Conservation (phyloP, 64 coral and sea anemone genomes). For the Montipora sp. region DNA sequence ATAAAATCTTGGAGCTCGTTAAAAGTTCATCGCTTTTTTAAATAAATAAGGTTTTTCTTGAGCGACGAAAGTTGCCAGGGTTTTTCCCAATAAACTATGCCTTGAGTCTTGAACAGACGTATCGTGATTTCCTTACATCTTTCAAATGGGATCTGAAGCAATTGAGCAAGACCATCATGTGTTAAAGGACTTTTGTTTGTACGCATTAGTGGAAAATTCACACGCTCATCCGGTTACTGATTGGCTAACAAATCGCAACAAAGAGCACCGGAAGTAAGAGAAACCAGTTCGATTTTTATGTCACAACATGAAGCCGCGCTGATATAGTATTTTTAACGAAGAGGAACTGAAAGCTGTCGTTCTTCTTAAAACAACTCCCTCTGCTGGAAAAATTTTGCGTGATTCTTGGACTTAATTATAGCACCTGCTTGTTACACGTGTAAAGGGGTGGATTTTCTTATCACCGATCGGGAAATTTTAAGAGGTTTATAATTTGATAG, state of each 20-base stretch:
- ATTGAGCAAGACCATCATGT: neutral
- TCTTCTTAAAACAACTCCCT: neutral
- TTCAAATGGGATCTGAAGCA: neutral
- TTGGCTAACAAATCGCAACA: neutral
- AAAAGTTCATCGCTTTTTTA: neutral
- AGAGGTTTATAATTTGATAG: neutral
- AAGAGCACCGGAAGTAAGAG: slow-evolving; percentile 10
- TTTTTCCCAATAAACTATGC: neutral
- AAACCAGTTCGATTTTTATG: neutral
- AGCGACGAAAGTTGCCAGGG: neutral
- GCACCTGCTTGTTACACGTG: neutral
- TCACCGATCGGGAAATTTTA: neutral
- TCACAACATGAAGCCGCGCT: neutral
- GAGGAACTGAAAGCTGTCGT: neutral
- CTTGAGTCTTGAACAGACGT: neutral
- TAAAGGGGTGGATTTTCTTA: neutral
- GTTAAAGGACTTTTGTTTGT: neutral
- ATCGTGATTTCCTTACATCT: neutral
- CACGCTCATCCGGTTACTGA: neutral
- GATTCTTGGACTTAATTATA: neutral
- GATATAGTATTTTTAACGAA: neutral
- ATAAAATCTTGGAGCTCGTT: neutral
- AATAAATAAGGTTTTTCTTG: neutral
- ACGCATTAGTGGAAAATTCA: neutral
- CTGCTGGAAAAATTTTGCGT: neutral